Evolutionary conservation across 2,888 invertebrate species (phyloP), one percentile per base, ranked within the genome.

Genomic region (Axea sp.): DNA sequence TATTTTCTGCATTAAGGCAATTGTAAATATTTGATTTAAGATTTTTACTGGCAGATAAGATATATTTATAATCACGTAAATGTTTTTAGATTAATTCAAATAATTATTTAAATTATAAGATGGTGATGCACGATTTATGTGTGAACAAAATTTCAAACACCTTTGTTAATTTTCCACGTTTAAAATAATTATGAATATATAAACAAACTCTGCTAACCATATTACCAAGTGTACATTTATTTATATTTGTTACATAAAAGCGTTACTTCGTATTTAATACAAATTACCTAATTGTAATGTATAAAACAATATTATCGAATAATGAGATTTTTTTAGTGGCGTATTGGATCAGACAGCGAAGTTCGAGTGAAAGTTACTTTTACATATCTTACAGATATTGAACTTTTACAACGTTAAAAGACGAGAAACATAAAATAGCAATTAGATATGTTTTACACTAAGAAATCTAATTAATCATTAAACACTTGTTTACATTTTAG

Each of bases 21-120:
- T 49, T 41, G 51, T 64, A 31, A 64, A 64, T 64, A 64, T 64
- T 64, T 51, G 14, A 35, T 26, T 26, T 31, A 15, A 41, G 39
- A 49, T 62, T 62, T 51, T 31, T 11, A 41, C 17, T 11, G 8
- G 12, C 11, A 39, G 64, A 64, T 64, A 64, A 64, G 51, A 53
- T 45, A 57, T 45, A 59, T 37, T 60, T 47, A 37, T 60, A 64
- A 43, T 31, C 28, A n/a, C 8, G 11, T 8, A 33, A 24, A 43
- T 64, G 24, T 51, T 64, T 64, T 26, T 24, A 41, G 31, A 33
- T 33, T 31, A 64, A 41, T 4, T 43, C 43, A 47, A 51, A 47
- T 64, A 51, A 51, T 64, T 39, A 31, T 30, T 59, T 45, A 28
- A 59, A 26, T 45, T 35, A 43, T 35, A 45, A 35, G 24, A 17